A percentile compares a stretch with the other conserved stretches of the same genome.
These are phyloP conservation scores for Tigriopus japonicus DNA, from an alignment of 1,140 invertebrate genomes.

Conservation along the genomic window DNA sequence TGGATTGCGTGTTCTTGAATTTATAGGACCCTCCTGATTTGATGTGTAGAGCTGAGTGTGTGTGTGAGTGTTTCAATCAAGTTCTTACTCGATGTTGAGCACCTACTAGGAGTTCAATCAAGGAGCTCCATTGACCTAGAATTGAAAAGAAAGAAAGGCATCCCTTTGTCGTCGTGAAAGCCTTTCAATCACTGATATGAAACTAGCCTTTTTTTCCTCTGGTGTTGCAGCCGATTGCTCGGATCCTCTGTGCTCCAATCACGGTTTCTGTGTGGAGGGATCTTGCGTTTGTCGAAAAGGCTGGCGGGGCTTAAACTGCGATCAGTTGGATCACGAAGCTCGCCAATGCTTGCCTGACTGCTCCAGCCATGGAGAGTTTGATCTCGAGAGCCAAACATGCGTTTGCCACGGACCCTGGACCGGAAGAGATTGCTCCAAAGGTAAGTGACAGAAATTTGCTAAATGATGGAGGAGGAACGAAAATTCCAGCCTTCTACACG, in stretches of 20 bases:
- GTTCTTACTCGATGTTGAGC: no score
- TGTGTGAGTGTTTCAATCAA: no score
- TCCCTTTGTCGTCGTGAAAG: background rate
- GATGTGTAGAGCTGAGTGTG: no score
- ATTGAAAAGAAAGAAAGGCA: background rate
- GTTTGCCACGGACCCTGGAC: constrained; percentile 79
- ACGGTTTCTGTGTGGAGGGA: constrained; percentile 87
- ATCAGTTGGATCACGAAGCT: constrained; percentile 73
- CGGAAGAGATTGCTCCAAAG: constrained; percentile 70
- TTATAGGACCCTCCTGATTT: no score
- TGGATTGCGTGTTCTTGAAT: no score
- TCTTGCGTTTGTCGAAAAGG: constrained; percentile 93
- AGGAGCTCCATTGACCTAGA: no score
- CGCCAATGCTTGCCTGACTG: constrained; percentile 83
- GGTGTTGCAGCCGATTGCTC: constrained; percentile 58
- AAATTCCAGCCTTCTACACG: no score
- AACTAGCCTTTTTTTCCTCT: constrained; percentile 16
- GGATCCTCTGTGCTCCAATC: constrained; percentile 79
- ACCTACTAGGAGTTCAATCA: no score
- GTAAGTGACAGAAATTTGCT: background rate
- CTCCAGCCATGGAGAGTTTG: constrained; percentile 76
- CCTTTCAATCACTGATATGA: no score
- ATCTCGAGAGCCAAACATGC: constrained; percentile 69
- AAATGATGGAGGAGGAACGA: no score
- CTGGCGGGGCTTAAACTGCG: constrained; percentile 82